Conservation (phyloP, 1,140 invertebrate genomes). For the Hylyphantes graminicola region DNA sequence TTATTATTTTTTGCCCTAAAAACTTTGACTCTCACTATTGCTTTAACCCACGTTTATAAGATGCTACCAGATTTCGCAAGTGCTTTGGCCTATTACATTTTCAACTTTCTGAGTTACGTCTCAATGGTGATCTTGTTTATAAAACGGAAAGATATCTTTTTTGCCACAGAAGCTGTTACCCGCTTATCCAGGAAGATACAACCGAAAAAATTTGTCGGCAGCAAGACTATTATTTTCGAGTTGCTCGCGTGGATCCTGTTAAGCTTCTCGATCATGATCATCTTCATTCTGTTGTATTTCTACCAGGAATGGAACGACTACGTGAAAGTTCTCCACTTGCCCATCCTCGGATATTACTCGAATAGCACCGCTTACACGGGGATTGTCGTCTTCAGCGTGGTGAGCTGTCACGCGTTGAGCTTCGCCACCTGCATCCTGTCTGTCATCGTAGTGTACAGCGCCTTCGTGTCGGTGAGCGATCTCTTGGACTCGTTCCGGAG, state of each 20-base stretch:
- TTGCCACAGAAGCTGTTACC: not conserved
- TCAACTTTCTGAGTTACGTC: constrained; percentile 13
- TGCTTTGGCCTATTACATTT: not conserved
- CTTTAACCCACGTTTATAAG: not conserved
- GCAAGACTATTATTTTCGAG: constrained; percentile 12
- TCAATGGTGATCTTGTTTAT: not conserved
- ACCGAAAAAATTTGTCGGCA: not conserved
- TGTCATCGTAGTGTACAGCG: not conserved
- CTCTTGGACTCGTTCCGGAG: not conserved
- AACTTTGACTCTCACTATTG: not conserved
- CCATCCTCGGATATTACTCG: not conserved
- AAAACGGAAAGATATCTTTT: not conserved
- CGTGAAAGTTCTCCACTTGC: not conserved
- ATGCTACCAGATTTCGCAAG: constrained; percentile 3
- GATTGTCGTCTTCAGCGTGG: not conserved
- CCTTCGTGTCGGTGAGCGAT: not conserved
- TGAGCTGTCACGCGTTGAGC: not conserved
- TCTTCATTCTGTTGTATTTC: constrained; percentile 6
- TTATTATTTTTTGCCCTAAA: not conserved
- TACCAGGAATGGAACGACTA: constrained; percentile 10
- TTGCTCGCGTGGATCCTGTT: not conserved
- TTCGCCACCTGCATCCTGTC: not conserved
- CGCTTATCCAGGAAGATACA: not conserved
- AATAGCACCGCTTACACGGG: not conserved
- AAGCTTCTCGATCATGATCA: not conserved